phyloP scores from a whole-genome alignment of 2,888 invertebrate genomes.

The Melinopterus prodromus region DNA sequence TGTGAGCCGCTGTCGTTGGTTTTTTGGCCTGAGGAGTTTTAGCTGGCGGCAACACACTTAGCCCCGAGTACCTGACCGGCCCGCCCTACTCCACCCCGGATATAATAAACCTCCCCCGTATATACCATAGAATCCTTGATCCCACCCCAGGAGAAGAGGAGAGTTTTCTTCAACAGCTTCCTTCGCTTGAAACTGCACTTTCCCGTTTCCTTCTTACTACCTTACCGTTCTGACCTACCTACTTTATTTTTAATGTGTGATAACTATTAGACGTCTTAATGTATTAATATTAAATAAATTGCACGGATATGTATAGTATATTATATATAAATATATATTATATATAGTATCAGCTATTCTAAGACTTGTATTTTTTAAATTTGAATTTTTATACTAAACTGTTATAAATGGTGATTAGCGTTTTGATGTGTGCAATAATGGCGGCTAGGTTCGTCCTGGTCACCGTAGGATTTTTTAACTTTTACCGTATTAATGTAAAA shows the following conservation, averaged over 20 bases:
- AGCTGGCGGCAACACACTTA: constrained; percentile 54
- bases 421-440: constrained; percentile 62
- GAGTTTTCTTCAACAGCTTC: constrained; percentile 46
- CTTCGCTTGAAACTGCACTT: constrained; percentile 54
- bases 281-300: constrained; percentile 59
- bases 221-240: constrained; percentile 43
- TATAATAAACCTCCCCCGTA: constrained; percentile 9
- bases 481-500: constrained; percentile 11
- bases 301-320: constrained; percentile 62
- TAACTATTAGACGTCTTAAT: constrained; percentile 59
- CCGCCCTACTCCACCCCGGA: constrained; percentile 46
- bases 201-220: constrained; percentile 45
- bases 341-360: constrained; percentile 62
- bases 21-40: constrained; percentile 53
- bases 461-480: constrained; percentile 55
- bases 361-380: constrained; percentile 64
- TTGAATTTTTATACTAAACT: constrained; percentile 64
- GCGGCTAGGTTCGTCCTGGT: constrained; percentile 51
- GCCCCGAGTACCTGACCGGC: constrained; percentile 60
- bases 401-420: constrained; percentile 62
- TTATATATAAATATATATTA: constrained; percentile 58
- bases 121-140: constrained; percentile 8
- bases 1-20: constrained; percentile 54
- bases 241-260: constrained; percentile 60
- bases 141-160: not conserved